Evolutionary conservation across 2,797 vertebrate genomes (phyloP).

Genomic region (Champsocephalus esox): DNA sequence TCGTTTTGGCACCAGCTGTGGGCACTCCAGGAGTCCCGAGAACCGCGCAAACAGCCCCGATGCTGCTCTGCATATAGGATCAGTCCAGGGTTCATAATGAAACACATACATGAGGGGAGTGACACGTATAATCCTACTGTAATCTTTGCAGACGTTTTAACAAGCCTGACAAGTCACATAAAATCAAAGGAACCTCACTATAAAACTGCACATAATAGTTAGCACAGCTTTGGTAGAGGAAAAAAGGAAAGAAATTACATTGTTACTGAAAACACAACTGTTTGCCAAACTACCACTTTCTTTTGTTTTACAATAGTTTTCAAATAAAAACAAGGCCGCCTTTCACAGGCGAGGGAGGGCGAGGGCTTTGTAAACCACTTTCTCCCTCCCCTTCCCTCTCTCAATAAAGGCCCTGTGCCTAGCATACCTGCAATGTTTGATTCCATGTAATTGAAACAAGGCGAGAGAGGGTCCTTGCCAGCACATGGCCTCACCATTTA

Average conservation of each 20-base stretch:
- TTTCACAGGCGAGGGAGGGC: conserved; percentile 69
- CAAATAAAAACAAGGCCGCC: conserved; percentile 70
- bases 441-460: conserved; percentile 87
- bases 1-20: conserved; percentile 64
- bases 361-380: conserved; percentile 63
- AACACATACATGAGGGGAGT: conserved; percentile 66
- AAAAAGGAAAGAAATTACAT: conserved; percentile 61
- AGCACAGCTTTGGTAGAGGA: conserved; percentile 59
- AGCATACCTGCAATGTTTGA: conserved; percentile 86
- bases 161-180: conserved; percentile 75
- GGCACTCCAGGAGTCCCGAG: conserved; percentile 65
- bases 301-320: conserved; percentile 73
- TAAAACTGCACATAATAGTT: conserved; percentile 73
- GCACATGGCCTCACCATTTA: conserved; percentile 84
- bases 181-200: conserved; percentile 76
- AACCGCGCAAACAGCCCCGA: conserved; percentile 44
- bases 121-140: conserved; percentile 70
- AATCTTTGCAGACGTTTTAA: conserved; percentile 81
- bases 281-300: conserved; percentile 79
- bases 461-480: conserved; percentile 78
- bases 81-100: conserved; percentile 64
- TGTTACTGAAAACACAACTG: conserved; percentile 69
- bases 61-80: conserved; percentile 44
- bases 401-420: conserved; percentile 78
- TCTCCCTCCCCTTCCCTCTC: conserved; percentile 62